Base-by-base conservation (phyloP, 1,140 invertebrate species). In the Pseudomyrmex flavicornis region DNA sequence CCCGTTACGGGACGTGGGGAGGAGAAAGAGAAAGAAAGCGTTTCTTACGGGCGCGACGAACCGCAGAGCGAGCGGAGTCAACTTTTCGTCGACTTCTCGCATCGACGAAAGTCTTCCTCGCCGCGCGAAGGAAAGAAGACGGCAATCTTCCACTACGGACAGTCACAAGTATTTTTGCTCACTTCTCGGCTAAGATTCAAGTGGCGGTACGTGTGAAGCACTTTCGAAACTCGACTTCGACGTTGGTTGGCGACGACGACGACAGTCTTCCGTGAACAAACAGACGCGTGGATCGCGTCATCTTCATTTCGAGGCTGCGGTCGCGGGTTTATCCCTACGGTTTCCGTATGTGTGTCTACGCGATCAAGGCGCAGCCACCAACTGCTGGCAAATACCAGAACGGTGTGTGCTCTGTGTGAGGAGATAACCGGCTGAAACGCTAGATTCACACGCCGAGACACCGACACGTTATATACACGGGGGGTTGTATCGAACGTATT, bases 11-110 rank as follows among this genome's bases (percentile, higher is more conserved):
- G 26, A 17, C 17, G 26, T 0, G 3, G 2, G 1, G 5, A 3
- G 5, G 5, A 35, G 35, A 35, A 0, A 35, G 5, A 35, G 35
- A 35, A 35, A 35, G 2, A 52, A 61, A 74, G 15, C 17, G 35
- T 74, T 82, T 74, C 79, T 82, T 74, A 82, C 48, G 26, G 35
- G 17, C 70, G 79, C 70, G 79, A 82, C 59, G 61, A 75, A 82
- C 61, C 79, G 70, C 79, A 56, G 79, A 54, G 26, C 56, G 56
- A 82, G 69, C 52, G 9, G 52, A 17, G 12, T 35, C n/a, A 80
- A 80, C 76, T 80, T 80, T 80, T 59, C 66, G 20, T 17, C 66
- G 76, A 80, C 76, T 80, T 80, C 46, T 72, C 20, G 20, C 69
- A 52, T 17, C 76, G 54, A 17, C 44, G 12, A 61, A 58, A 70